Base-by-base conservation (phyloP, 2,888 invertebrate genomes). In the Agrochola litura region DNA sequence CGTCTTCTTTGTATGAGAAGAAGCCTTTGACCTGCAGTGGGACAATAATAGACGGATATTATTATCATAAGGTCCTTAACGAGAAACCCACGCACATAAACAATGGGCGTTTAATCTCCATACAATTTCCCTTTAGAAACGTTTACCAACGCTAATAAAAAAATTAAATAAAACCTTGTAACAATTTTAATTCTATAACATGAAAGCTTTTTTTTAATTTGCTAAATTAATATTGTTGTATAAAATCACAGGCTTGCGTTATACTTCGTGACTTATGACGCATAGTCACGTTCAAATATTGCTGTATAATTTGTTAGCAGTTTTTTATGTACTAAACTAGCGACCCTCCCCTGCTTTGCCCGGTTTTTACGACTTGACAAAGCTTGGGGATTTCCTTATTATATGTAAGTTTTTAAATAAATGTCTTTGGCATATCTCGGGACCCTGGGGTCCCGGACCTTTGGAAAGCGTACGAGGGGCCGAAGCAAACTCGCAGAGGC, bases 141-240 rank as follows among this genome's bases (percentile, higher is more conserved):
- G 66, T 52, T 83, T 71, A 79, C 43, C 16, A 43, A 61, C 41
- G 6, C 30, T 67, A 66, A 79, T 77, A 83, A 78, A 78, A 67
- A 75, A 68, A 66, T 71, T 22, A 61, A 73, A 82, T 72, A 67
- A 85, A 83, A 5, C 81, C 76, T 73, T 73, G 73, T 84, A 84
- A 86, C 77, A 73, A 81, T 86, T 81, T 81, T 85, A 84, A 84
- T 86, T 76, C 61, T 79, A 52, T 77, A 65, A 84, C 77, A 76
- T 74, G 64, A 76, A 84, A 81, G 52, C 74, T 84, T 83, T 81
- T 82, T 83, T 83, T 79, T 86, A 84, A 84, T 86, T 86, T 86
- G 63, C 65, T 83, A 72, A 83, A 86, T 84, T 83, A 86, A 84
- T 86, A 79, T 72, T 68, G 68, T 68, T 76, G 56, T 79, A 71